These are phyloP conservation scores for Trachelus iudaicus DNA, from an alignment of 2,888 invertebrate genomes.

Conservation along the genomic window DNA sequence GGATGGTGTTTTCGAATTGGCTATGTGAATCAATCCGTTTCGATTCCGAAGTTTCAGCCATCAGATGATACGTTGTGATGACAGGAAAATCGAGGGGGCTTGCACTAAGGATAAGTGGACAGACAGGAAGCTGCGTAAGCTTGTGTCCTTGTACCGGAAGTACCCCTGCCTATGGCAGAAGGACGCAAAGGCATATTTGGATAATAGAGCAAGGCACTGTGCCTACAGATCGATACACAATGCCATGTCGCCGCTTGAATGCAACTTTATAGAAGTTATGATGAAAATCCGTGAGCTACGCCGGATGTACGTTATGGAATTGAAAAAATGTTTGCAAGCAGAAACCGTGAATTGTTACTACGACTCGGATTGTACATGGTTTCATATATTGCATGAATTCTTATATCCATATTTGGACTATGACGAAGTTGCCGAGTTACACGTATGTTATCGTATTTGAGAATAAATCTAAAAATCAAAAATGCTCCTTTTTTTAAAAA, in stretches of 20 bases:
- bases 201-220: slow-evolving; percentile 30
- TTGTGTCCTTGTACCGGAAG: slow-evolving; percentile 37
- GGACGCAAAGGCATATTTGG: slow-evolving; percentile 34
- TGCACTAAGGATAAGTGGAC: slow-evolving; percentile 27
- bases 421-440: slow-evolving; percentile 38
- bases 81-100: too few species aligned
- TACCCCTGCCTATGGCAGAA: slow-evolving; percentile 47
- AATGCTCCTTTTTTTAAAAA: neutral
- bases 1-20: too few species aligned
- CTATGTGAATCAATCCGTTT: too few species aligned
- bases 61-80: neutral
- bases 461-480: neutral
- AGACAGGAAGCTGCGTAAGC: slow-evolving; percentile 32
- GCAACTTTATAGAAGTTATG: slow-evolving; percentile 39
- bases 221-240: slow-evolving; percentile 43
- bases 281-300: slow-evolving; percentile 45
- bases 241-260: slow-evolving; percentile 19
- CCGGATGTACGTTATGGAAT: slow-evolving; percentile 38
- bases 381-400: slow-evolving; percentile 42
- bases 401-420: slow-evolving; percentile 42
- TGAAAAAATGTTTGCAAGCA: slow-evolving; percentile 31
- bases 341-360: slow-evolving; percentile 24
- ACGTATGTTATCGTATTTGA: slow-evolving; percentile 30
- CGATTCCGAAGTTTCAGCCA: neutral
- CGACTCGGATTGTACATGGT: slow-evolving; percentile 35